These are phyloP conservation scores for Brachynemurus nebulosus DNA, from an alignment of 2,888 invertebrate species.

Conservation along the genomic window DNA sequence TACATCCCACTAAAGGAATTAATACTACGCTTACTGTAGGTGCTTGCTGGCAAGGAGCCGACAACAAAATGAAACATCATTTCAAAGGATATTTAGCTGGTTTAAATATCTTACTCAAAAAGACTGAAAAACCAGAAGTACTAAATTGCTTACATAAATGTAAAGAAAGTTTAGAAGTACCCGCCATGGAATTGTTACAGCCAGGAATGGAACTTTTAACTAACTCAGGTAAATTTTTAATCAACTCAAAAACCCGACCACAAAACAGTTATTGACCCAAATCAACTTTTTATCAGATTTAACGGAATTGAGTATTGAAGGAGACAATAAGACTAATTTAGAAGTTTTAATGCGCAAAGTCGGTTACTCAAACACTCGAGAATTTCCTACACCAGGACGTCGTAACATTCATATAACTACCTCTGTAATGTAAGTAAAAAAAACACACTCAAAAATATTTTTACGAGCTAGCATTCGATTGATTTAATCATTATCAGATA, in stretches of 20 bases:
- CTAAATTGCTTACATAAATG: slow-evolving; percentile 67
- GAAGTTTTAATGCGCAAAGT: slow-evolving; percentile 75
- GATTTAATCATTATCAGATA: too few relatives aligned
- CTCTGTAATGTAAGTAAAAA: slow-evolving; percentile 48
- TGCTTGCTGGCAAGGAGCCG: slow-evolving; percentile 96
- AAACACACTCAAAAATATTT: neutral
- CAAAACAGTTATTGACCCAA: too few relatives aligned
- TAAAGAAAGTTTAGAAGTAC: slow-evolving; percentile 67
- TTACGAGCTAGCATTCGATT: too few relatives aligned
- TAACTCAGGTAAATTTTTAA: slow-evolving; percentile 35
- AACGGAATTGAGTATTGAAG: slow-evolving; percentile 83
- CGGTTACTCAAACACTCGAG: slow-evolving; percentile 81
- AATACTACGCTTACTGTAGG: slow-evolving; percentile 91
- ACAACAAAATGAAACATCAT: slow-evolving; percentile 81
- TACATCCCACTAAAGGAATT: slow-evolving; percentile 87
- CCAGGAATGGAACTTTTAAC: slow-evolving; percentile 65
- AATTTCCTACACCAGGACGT: slow-evolving; percentile 90
- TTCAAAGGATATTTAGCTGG: slow-evolving; percentile 82
- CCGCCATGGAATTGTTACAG: slow-evolving; percentile 57
- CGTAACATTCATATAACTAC: slow-evolving; percentile 74
- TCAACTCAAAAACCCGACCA: too few relatives aligned
- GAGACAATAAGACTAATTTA: slow-evolving; percentile 79
- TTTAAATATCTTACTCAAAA: slow-evolving; percentile 62
- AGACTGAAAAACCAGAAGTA: slow-evolving; percentile 58
- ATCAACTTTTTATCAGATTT: slow-evolving; percentile 44